Evolutionary conservation across 1,140 invertebrate genomes (phyloP).

Genomic region (Drosophila santomea): DNA sequence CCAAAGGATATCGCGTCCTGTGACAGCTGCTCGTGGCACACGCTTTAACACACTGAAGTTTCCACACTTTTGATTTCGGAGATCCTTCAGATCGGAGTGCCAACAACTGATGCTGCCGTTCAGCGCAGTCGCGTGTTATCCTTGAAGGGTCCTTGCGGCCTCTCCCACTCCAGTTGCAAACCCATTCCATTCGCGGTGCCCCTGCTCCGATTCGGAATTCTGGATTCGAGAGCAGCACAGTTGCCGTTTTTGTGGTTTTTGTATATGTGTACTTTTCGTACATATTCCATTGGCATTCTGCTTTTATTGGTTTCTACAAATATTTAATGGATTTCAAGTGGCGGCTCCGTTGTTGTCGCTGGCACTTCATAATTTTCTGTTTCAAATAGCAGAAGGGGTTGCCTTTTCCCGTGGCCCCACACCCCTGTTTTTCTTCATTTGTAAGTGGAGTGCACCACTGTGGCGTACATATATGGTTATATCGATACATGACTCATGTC

Average conservation of each 20-base stretch:
- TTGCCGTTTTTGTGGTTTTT: constrained; percentile 76
- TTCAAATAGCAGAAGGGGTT: constrained; percentile 53
- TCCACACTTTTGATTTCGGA: constrained; percentile 77
- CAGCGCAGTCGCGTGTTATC: constrained; percentile 62
- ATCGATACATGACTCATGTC: constrained; percentile 60
- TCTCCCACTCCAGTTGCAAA: neutral
- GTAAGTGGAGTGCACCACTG: constrained; percentile 40
- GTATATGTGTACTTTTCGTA: constrained; percentile 21
- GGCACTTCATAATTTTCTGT: constrained; percentile 75
- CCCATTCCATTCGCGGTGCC: constrained; percentile 9
- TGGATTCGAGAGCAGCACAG: constrained; percentile 55
- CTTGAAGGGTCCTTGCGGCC: constrained; percentile 41
- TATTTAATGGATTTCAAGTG: constrained; percentile 84
- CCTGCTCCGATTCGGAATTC: no score
- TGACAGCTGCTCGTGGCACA: constrained; percentile 47
- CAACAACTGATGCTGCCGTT: constrained; percentile 58
- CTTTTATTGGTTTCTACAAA: constrained; percentile 83
- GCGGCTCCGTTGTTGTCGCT: constrained; percentile 75
- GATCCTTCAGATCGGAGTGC: constrained; percentile 47
- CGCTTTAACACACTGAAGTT: constrained; percentile 70
- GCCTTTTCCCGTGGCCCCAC: constrained; percentile 26
- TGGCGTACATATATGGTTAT: constrained; percentile 42
- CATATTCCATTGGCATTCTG: constrained; percentile 49
- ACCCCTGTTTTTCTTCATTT: neutral
- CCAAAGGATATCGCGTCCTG: constrained; percentile 30